Evolutionary conservation across 2,888 invertebrate genomes (phyloP).

Genomic region (Drosophila fulvimacula): DNA sequence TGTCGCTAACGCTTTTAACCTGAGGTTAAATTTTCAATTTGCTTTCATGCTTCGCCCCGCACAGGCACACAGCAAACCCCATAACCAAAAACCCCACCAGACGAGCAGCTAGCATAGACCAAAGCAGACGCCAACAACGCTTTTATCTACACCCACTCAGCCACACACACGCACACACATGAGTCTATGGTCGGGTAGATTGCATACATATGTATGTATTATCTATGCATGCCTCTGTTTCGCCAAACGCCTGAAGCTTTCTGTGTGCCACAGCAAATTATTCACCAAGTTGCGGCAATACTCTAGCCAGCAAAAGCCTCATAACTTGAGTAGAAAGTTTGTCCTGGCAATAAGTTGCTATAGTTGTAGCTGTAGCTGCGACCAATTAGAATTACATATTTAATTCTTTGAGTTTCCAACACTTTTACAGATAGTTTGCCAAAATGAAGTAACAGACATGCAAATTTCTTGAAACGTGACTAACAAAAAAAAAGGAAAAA

Average conservation of each 20-base stretch:
- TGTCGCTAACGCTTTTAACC: conserved; percentile 79
- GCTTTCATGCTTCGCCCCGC: conserved; percentile 58
- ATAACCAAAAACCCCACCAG: conserved; percentile 33
- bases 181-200: conserved; percentile 19
- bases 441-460: neutral
- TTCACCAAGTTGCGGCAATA: conserved; percentile 59
- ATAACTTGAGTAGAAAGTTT: conserved; percentile 9
- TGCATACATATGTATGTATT: conserved; percentile 40
- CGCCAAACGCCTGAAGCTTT: conserved; percentile 62
- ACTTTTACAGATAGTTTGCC: neutral
- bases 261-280: conserved; percentile 64
- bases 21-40: conserved; percentile 80
- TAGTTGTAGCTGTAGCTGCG: neutral
- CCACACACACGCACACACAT: conserved; percentile 14
- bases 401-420: neutral
- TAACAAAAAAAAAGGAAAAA: too few species aligned
- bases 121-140: conserved; percentile 48
- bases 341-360: neutral
- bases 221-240: conserved; percentile 55
- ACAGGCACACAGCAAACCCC: conserved; percentile 46
- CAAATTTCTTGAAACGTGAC: neutral
- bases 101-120: conserved; percentile 18
- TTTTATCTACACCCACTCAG: conserved; percentile 43
- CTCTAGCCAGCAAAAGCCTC: conserved; percentile 30
- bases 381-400: conserved; percentile 3